Evolutionary conservation across 2,113 vertebrate genomes (phyloP).

Genomic region (Pseudopipra pipra): DNA sequence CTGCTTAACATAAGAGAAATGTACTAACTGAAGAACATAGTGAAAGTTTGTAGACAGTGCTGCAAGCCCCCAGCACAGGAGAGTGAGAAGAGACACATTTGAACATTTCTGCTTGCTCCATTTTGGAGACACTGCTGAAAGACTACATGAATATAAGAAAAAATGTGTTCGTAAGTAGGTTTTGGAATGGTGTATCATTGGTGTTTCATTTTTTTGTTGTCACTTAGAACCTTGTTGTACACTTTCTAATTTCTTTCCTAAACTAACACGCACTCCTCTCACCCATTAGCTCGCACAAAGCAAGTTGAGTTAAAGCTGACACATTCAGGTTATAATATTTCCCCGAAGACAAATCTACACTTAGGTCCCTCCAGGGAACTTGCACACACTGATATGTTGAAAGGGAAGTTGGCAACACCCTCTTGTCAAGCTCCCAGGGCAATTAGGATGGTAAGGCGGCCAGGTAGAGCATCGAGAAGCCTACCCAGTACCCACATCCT

Average conservation of each 20-base stretch:
- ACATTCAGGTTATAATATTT: not conserved
- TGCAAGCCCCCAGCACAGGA: not conserved
- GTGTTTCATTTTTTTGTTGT: not conserved
- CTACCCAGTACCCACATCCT: not conserved
- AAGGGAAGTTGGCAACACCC: not conserved
- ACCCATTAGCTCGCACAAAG: not conserved
- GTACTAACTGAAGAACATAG: not conserved
- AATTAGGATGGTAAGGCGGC: not conserved
- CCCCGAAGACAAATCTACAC: not conserved
- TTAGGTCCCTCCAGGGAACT: not conserved
- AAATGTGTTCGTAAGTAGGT: not conserved
- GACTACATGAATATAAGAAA: not conserved
- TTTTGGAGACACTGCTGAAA: not conserved
- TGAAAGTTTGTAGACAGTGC: not conserved
- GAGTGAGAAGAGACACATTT: rapidly evolving
- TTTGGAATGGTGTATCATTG: not conserved
- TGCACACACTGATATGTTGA: not conserved
- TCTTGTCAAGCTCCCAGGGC: not conserved
- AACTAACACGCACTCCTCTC: not conserved
- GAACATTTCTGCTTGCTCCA: not conserved
- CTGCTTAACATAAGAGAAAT: not conserved
- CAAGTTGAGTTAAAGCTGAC: not conserved
- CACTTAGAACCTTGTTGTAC: not conserved
- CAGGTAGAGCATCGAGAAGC: not conserved
- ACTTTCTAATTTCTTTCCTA: not conserved